phyloP scores from a whole-genome alignment of 1,140 invertebrate species.

The Drosophila gunungcola region DNA sequence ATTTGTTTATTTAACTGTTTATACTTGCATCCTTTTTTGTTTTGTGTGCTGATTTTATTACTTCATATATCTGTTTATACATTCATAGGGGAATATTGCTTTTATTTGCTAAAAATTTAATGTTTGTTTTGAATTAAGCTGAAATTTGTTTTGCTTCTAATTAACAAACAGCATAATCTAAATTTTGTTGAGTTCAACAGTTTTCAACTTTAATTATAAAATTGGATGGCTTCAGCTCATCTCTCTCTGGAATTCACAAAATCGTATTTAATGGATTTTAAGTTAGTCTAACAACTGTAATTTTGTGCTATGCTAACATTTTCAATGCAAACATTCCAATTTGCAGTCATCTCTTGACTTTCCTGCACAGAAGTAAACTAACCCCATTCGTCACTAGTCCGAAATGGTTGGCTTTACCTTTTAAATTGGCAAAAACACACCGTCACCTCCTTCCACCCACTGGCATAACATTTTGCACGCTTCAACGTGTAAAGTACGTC shows the following conservation, averaged over 20 bases:
- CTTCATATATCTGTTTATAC: too few species aligned
- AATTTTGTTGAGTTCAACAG: too few species aligned
- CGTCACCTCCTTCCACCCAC: background rate
- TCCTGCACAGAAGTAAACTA: background rate
- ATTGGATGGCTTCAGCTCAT: background rate
- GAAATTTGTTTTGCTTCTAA: background rate
- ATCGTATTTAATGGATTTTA: background rate
- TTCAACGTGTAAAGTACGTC: conserved; percentile 62
- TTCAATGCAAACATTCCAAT: conserved; percentile 31
- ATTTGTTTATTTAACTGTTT: too few species aligned
- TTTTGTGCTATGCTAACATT: conserved; percentile 48
- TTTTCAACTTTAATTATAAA: background rate
- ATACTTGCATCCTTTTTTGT: too few species aligned
- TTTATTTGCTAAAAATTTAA: too few species aligned
- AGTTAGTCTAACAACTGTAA: conserved; percentile 38
- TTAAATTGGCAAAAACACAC: conserved; percentile 53
- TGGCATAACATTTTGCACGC: conserved; percentile 56
- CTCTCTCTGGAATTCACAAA: background rate
- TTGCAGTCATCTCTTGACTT: conserved; percentile 4
- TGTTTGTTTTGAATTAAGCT: too few species aligned
- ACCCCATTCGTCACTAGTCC: conserved; percentile 1
- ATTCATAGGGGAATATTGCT: too few species aligned
- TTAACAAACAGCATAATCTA: background rate
- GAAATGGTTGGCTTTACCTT: conserved; percentile 27
- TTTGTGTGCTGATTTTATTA: too few species aligned